Evolutionary conservation across 1,140 invertebrate genomes (phyloP).

Genomic region (Zaprionus ornatus): DNA sequence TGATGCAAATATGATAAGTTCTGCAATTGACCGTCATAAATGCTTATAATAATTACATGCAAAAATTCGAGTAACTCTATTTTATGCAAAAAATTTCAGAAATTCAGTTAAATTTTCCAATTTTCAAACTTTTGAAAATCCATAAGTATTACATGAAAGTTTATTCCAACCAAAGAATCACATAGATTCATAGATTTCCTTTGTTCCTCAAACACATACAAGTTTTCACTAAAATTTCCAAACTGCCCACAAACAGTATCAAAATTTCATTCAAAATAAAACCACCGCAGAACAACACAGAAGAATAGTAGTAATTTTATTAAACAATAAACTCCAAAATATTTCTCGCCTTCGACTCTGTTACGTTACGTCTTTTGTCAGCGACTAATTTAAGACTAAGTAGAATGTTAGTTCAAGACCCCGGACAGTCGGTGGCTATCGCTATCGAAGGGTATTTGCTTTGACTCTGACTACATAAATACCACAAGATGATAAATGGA

Average conservation of each 20-base stretch:
- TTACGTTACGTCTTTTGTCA: conserved; percentile 36
- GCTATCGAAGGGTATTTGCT: conserved; percentile 46
- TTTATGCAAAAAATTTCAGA: background rate
- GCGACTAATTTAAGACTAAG: conserved; percentile 48
- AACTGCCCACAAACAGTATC: background rate
- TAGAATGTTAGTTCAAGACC: conserved; percentile 15
- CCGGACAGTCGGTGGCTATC: conserved; percentile 15
- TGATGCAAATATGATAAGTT: background rate
- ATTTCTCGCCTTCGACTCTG: background rate
- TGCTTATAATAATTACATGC: background rate
- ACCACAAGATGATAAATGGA: conserved; percentile 68
- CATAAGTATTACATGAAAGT: background rate
- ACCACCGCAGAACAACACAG: conserved; percentile 18
- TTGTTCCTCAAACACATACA: background rate
- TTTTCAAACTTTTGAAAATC: background rate
- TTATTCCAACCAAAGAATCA: background rate
- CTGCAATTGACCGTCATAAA: background rate
- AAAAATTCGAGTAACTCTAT: background rate
- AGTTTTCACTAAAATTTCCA: background rate
- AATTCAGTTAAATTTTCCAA: background rate
- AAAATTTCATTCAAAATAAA: conserved; percentile 33
- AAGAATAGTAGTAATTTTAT: conserved; percentile 28
- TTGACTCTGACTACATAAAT: conserved; percentile 61
- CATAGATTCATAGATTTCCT: too few species aligned
- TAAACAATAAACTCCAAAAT: background rate